phyloP scores from a whole-genome alignment of 1,140 invertebrate genomes.

The Plodia interpunctella region DNA sequence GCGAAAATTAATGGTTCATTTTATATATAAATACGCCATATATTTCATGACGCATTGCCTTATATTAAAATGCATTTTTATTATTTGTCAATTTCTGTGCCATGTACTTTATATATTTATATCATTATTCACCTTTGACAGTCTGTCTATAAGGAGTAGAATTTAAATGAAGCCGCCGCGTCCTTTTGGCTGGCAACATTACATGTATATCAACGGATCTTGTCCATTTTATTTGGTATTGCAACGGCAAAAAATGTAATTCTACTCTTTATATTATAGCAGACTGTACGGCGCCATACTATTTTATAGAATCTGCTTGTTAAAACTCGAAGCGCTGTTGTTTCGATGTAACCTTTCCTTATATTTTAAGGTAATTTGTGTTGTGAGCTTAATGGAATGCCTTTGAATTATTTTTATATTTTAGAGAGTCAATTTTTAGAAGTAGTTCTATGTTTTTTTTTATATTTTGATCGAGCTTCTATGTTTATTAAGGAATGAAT shows the following conservation, averaged over 20 bases:
- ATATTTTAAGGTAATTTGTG: conserved; percentile 18
- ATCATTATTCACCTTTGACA: neutral
- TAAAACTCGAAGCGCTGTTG: neutral
- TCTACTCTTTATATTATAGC: too few species aligned
- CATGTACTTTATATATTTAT: too few species aligned
- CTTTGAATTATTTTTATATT: conserved; percentile 24
- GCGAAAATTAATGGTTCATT: too few species aligned
- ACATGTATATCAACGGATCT: too few species aligned
- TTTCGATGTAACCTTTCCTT: neutral
- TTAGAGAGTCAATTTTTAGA: conserved; percentile 22
- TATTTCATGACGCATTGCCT: too few species aligned
- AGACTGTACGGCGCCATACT: neutral
- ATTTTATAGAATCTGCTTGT: neutral
- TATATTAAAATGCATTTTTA: too few species aligned
- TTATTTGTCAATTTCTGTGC: neutral
- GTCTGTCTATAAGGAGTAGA: too few species aligned
- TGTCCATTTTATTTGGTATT: too few species aligned
- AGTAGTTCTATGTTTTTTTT: conserved; percentile 14
- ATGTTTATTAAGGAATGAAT: conserved; percentile 12
- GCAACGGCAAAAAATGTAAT: too few species aligned
- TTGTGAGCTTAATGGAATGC: conserved; percentile 24
- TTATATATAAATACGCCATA: too few species aligned
- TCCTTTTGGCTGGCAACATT: too few species aligned
- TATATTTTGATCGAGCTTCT: conserved; percentile 20
- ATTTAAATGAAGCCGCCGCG: too few species aligned